Evolutionary conservation across 2,888 invertebrate genomes (phyloP).

Genomic region (Amphiduros pacificus): DNA sequence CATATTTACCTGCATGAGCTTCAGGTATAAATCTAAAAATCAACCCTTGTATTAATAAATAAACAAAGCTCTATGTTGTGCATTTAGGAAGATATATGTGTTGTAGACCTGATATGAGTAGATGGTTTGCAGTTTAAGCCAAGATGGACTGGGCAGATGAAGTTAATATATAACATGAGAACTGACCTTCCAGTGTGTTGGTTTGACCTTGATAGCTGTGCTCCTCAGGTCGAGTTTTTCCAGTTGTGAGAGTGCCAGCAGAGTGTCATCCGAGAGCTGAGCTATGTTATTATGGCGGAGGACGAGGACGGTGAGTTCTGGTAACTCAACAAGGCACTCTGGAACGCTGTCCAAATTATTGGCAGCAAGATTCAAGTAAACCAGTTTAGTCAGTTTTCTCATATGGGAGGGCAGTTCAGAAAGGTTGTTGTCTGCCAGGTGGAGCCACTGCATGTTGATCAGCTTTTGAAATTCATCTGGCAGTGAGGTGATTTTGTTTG

Average conservation of each 20-base stretch:
- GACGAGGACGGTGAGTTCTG: slow-evolving; percentile 36
- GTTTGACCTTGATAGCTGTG: slow-evolving; percentile 42
- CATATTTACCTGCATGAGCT: too few relatives aligned
- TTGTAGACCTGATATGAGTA: too few relatives aligned
- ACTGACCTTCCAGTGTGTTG: slow-evolving; percentile 56
- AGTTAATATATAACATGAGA: too few relatives aligned
- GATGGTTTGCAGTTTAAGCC: too few relatives aligned
- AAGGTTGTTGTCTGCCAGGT: slow-evolving; percentile 48
- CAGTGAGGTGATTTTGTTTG: slow-evolving; percentile 41
- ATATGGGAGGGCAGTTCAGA: slow-evolving; percentile 39
- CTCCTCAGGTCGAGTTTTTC: slow-evolving; percentile 53
- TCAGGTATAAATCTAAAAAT: too few relatives aligned
- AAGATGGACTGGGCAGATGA: too few relatives aligned
- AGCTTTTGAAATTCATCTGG: slow-evolving; percentile 42
- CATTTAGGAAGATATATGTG: too few relatives aligned
- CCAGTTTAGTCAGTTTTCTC: slow-evolving; percentile 35
- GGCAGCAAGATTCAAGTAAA: slow-evolving; percentile 45
- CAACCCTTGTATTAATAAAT: too few relatives aligned
- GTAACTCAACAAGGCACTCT: slow-evolving; percentile 38
- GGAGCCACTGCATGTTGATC: slow-evolving; percentile 46
- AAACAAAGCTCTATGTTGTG: too few relatives aligned
- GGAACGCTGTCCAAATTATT: slow-evolving; percentile 47
- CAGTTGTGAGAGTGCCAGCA: slow-evolving; percentile 44
- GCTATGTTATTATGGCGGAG: slow-evolving; percentile 41
- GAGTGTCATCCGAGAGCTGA: slow-evolving; percentile 44